Conservation (phyloP, 1,140 invertebrate species). For the Megalonaias nervosa region DNA sequence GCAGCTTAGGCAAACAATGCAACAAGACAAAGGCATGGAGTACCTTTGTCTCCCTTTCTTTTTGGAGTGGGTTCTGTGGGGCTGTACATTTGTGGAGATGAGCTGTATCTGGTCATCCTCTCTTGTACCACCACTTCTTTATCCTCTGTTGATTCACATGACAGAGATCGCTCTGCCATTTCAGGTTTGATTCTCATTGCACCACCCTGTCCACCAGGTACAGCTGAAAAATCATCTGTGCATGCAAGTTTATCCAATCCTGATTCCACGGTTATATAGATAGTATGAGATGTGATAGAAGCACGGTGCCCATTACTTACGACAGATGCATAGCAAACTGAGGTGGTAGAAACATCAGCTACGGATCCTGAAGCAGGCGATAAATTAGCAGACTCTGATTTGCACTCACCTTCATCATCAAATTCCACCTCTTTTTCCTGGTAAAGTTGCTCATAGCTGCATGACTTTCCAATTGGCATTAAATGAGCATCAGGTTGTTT, state of each 20-base stretch:
- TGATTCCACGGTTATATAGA: constrained; percentile 55
- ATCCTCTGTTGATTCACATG: constrained; percentile 36
- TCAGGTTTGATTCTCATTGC: constrained; percentile 8
- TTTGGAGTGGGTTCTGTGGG: constrained; percentile 12
- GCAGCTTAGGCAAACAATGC: constrained; percentile 1
- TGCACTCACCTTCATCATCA: constrained; percentile 26
- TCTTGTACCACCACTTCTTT: background rate
- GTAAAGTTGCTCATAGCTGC: constrained; percentile 63
- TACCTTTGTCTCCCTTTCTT: constrained; percentile 31
- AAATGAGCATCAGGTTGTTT: constrained; percentile 54
- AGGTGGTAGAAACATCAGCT: constrained; percentile 12
- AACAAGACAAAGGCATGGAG: constrained; percentile 12
- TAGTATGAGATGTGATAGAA: constrained; percentile 31
- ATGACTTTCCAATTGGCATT: constrained; percentile 39
- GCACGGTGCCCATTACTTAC: constrained; percentile 8
- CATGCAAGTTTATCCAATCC: constrained; percentile 50
- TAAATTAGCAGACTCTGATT: constrained; percentile 26
- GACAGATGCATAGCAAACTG: constrained; percentile 4
- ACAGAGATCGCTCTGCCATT: constrained; percentile 40
- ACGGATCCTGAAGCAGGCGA: constrained; percentile 26
- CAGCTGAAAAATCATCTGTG: background rate
- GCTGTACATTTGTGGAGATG: constrained; percentile 39
- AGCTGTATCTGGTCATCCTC: constrained; percentile 19
- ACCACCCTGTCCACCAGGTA: constrained; percentile 7
- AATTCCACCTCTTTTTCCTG: constrained; percentile 26